Evolutionary conservation across 2,797 vertebrate species (phyloP).

Genomic region (Pogoniulus pusillus): DNA sequence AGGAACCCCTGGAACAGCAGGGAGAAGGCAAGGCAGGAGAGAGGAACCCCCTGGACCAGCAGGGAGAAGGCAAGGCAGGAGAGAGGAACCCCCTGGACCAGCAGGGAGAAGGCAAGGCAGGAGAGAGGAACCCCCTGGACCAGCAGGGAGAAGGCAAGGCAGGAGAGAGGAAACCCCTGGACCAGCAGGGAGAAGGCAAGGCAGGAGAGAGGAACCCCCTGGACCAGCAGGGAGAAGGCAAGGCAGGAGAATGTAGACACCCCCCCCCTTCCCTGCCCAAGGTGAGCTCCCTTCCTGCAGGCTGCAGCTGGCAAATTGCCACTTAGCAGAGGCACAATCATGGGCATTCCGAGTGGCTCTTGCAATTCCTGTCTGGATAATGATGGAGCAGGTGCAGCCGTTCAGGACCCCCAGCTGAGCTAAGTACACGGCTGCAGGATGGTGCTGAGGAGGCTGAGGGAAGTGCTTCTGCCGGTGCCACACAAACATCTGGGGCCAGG

Average conservation of each 20-base stretch:
- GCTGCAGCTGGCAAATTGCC: constrained; percentile 22
- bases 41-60: too few species aligned
- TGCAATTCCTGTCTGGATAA: constrained; percentile 29
- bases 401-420: constrained; percentile 4
- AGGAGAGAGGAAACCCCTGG: neutral
- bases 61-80: neutral
- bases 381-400: neutral
- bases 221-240: neutral
- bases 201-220: too few species aligned
- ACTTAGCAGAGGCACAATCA: neutral
- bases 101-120: neutral
- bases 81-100: too few species aligned
- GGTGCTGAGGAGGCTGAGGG: neutral
- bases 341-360: neutral
- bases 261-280: neutral
- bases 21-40: neutral
- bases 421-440: neutral
- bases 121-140: too few species aligned
- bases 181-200: neutral
- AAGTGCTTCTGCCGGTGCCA: rapidly evolving
- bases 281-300: neutral
- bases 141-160: neutral
- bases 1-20: neutral
- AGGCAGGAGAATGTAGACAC: neutral
- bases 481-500: rapidly evolving